Evolutionary conservation across 2,888 invertebrate genomes (phyloP), one percentile per base, ranked within the genome.

Genomic region (Synergus gifuensis): DNA sequence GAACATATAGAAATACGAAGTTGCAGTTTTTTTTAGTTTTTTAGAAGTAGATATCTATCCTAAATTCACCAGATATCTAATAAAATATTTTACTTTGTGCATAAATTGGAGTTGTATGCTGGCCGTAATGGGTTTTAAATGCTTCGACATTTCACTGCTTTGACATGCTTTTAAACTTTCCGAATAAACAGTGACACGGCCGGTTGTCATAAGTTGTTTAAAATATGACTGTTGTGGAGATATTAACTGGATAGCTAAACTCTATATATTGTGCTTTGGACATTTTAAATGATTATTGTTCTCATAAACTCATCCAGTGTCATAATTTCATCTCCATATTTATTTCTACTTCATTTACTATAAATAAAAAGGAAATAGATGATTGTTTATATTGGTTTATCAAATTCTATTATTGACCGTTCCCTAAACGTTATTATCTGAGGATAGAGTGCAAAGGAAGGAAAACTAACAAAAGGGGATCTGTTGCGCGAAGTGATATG

Each of bases 401-500:
- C 7, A 16, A n/a, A 49, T 49, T 49, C 16, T 16, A 7, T 49
- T 49, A 16, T 49, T n/a, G 8, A 16, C 49, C 49, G 16, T 7
- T 5, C 22, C 16, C 22, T 46, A 36, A 69, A 69, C 49, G 49
- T 54, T 28, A 49, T 69, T 28, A 28, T 14, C 1, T n/a, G 36
- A n/a, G 46, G 67, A 58, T 77, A 49, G 54, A 76, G 12, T 18
- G 77, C 40, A 80, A 80, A 80, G 79, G 67, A 60, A 69, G 80
- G 9, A 9, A 36, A n/a, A 40, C 36, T 42, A 42, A 42, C 11
- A 66, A 66, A 66, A 66, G 66, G 42, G 18, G 42, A 67, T 78
- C 69, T 83, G 67, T 81, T 79, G 64, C 69, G 76, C 76, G 76
- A 54, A 46, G 66, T 69, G 77, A 77, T 64, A 76, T 77, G 62